These are phyloP conservation scores for Protophormia terraenovae DNA, from an alignment of 2,888 invertebrate genomes.

Conservation along the genomic window DNA sequence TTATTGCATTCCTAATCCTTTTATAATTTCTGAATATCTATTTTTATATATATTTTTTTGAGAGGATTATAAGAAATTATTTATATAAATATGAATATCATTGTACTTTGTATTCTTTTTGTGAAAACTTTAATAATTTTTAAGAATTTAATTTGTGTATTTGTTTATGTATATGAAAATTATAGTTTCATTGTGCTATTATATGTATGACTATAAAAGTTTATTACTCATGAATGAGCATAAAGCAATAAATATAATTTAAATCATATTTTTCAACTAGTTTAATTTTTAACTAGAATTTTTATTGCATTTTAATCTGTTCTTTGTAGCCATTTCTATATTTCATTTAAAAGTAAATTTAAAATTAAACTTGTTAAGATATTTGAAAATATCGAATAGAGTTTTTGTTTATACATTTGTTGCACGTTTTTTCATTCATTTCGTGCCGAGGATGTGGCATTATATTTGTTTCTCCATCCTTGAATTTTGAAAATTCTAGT, in stretches of 20 bases:
- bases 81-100: no score
- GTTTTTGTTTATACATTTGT: not conserved
- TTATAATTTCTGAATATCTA: not conserved
- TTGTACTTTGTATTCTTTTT: not conserved
- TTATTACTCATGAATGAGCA: not conserved
- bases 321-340: no score
- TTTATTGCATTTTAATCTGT: no score
- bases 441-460: not conserved
- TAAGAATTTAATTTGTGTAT: not conserved
- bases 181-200: not conserved
- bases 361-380: no score
- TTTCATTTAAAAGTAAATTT: no score
- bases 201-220: not conserved
- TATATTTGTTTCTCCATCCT: not conserved
- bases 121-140: not conserved
- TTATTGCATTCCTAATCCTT: conserved; percentile 29
- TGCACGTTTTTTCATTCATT: not conserved
- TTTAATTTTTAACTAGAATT: no score
- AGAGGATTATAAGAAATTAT: not conserved
- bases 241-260: not conserved
- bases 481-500: not conserved
- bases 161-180: not conserved
- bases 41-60: not conserved
- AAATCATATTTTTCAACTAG: no score
- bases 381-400: no score